Percentiles rank a stretch among this genome's conserved stretches.
These are phyloP conservation scores for Cydia strobilella DNA, from an alignment of 1,140 invertebrate species.

Conservation along the genomic window DNA sequence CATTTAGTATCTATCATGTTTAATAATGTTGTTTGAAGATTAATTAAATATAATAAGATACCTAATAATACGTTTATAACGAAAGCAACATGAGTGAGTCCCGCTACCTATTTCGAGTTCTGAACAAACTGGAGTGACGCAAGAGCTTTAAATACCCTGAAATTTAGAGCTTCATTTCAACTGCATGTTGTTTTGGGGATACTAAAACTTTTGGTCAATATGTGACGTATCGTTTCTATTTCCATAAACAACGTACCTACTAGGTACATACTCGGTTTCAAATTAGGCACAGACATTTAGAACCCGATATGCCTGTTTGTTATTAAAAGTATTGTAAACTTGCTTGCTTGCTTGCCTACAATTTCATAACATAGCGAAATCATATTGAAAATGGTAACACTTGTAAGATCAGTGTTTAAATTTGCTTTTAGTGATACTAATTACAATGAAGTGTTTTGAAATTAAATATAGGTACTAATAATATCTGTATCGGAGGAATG, in stretches of 20 bases:
- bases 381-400: background rate
- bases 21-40: no score
- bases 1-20: background rate
- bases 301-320: background rate
- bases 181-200: background rate
- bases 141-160: background rate
- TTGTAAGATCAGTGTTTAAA: background rate
- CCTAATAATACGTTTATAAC: background rate
- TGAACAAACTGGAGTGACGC: background rate
- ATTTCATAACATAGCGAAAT: background rate
- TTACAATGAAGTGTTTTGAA: no score
- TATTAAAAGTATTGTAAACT: background rate
- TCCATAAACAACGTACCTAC: background rate
- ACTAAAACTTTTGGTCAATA: background rate
- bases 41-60: no score
- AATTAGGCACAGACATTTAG: background rate
- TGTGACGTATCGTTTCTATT: slow-evolving; percentile 2
- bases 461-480: no score
- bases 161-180: background rate
- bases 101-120: slow-evolving; percentile 6
- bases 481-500: no score
- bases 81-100: background rate
- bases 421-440: background rate
- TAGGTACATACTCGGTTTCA: background rate
- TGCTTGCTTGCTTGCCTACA: background rate